These are phyloP conservation scores for Cryptoleucopteryx plumbea DNA, from an alignment of 2,113 vertebrate species.

Conservation along the genomic window DNA sequence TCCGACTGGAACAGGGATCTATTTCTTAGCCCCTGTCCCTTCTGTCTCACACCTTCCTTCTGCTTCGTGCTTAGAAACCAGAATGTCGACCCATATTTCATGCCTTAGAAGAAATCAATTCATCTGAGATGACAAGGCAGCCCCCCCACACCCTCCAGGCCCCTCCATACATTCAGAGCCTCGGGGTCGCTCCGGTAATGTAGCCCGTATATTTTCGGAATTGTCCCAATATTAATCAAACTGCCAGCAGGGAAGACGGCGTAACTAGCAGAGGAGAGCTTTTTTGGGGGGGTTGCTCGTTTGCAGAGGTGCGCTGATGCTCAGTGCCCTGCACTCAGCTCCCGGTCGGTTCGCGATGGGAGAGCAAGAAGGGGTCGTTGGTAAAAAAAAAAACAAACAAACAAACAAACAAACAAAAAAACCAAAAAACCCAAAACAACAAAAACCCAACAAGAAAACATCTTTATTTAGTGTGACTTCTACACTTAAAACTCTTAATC, in stretches of 20 bases:
- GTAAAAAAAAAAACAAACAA: too few relatives aligned
- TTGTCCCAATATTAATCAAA: not conserved
- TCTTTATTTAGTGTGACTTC: not conserved
- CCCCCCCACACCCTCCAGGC: not conserved
- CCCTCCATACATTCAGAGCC: not conserved
- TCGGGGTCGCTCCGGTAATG: not conserved
- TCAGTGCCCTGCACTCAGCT: not conserved
- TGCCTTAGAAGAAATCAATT: slow-evolving; percentile 30
- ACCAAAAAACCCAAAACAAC: not conserved
- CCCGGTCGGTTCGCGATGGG: accelerated
- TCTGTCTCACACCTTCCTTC: slow-evolving; percentile 54
- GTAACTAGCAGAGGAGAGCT: not conserved
- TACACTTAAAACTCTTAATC: not conserved
- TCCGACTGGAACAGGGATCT: slow-evolving; percentile 24
- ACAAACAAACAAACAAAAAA: too few relatives aligned
- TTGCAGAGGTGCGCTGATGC: not conserved
- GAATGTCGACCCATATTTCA: slow-evolving; percentile 40
- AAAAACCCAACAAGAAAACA: not conserved
- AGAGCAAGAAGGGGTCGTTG: not conserved
- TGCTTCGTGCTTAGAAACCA: slow-evolving; percentile 52
- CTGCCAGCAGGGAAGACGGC: not conserved
- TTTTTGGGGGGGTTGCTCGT: not conserved
- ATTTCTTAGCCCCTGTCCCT: slow-evolving; percentile 7
- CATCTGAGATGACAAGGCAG: slow-evolving; percentile 31
- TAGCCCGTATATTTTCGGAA: not conserved